These are phyloP conservation scores for Helicolenus hilgendorfi DNA, from an alignment of 2,797 vertebrate genomes.

Conservation along the genomic window DNA sequence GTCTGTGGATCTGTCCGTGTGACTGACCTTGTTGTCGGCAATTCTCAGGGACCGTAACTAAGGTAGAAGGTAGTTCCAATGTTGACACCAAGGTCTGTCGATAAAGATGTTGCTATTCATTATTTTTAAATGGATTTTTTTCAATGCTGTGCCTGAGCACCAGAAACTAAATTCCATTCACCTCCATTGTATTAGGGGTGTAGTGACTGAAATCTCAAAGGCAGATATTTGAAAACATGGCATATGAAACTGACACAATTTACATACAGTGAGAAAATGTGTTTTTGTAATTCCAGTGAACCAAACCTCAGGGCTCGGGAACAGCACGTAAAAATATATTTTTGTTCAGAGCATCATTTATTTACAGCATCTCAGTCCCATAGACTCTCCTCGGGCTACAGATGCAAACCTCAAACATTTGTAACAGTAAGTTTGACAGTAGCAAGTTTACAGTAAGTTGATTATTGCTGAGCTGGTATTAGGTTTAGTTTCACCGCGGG, in stretches of 20 bases:
- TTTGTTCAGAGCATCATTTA: slow-evolving; percentile 49
- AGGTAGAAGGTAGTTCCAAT: neutral
- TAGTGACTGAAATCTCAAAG: neutral
- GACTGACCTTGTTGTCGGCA: neutral
- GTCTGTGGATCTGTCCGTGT: neutral
- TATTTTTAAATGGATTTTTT: neutral
- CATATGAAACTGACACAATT: neutral
- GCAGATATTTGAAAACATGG: neutral
- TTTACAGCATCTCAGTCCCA: slow-evolving; percentile 29
- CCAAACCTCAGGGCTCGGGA: neutral
- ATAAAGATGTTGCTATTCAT: slow-evolving; percentile 5
- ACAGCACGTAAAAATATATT: slow-evolving; percentile 23
- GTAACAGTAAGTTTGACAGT: slow-evolving; percentile 62
- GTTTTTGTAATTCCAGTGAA: slow-evolving; percentile 23
- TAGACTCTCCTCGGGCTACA: slow-evolving; percentile 30
- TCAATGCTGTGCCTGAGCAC: neutral
- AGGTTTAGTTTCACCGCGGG: slow-evolving; percentile 71
- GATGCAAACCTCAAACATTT: slow-evolving; percentile 58
- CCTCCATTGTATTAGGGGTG: neutral
- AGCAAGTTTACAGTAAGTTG: slow-evolving; percentile 78
- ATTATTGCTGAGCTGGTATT: slow-evolving; percentile 84
- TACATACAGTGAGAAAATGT: neutral
- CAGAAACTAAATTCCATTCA: neutral
- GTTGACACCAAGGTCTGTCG: neutral
- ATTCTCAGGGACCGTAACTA: neutral